Base-by-base conservation (phyloP, 2,888 invertebrate genomes). In the Idaea biselata region DNA sequence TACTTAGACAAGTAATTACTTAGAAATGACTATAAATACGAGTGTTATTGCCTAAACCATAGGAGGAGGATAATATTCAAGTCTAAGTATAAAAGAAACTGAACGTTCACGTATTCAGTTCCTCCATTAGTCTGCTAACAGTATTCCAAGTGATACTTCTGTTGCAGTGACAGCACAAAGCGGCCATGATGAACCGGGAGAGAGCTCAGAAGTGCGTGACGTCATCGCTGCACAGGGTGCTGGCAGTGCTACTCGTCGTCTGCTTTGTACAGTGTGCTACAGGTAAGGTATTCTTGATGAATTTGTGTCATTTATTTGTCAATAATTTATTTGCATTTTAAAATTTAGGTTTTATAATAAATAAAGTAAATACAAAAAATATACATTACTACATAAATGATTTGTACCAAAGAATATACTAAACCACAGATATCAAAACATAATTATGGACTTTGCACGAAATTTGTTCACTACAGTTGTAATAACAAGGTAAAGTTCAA, bases 251-350 rank as follows among this genome's bases (percentile, higher is more conserved):
- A 54, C 85, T 94, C 63, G 83, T 94, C 64, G 87, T 94, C 69
- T 94, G 93, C 70, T 90, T 94, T 65, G 93, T 93, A 18, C 94
- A 94, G 76, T 93, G 93, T 72, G 93, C 93, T 64, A 91, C 94
- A 84, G 94, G 95, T 95, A 84, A 80, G 83, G 8, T 44, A 11
- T 44, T 11, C 25, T 5, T 25, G 25, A 44, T 44, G 14, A 44
- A 11, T 7, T 3, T 6, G 8, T 33, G 14, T 32, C 32, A 32
- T 32, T 11, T 32, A 32, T 3, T 0, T 32, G 11, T 32, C 6
- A n/a, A n/a, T n/a, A n/a, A n/a, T n/a, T n/a, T n/a, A n/a, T n/a
- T n/a, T n/a, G n/a, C n/a, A n/a, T n/a, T n/a, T n/a, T n/a, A n/a
- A n/a, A n/a, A n/a, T n/a, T n/a, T n/a, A n/a, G n/a, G n/a, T n/a